Percentiles rank a stretch among this genome's conserved stretches.
Evolutionary conservation across 1,140 invertebrate genomes (phyloP).

Genomic region (Wiebesia pumilae): DNA sequence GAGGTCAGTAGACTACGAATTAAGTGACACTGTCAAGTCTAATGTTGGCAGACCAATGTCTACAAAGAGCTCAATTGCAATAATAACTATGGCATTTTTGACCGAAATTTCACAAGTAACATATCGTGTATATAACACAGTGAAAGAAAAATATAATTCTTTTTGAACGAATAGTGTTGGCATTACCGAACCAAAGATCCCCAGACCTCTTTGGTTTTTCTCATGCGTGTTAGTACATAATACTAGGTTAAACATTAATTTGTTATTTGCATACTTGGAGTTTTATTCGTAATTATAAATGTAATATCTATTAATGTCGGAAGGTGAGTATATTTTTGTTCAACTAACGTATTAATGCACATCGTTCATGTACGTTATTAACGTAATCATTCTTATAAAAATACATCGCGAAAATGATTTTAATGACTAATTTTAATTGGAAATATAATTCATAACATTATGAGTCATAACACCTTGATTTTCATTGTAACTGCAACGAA

Average conservation of each 20-base stretch:
- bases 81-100: conserved; percentile 36
- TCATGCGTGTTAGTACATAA: conserved; percentile 27
- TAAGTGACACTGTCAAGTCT: conserved; percentile 57
- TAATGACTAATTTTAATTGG: neutral
- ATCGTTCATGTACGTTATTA: conserved; percentile 35
- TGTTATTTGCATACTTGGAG: neutral
- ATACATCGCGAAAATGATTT: conserved; percentile 40
- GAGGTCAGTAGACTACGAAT: conserved; percentile 71
- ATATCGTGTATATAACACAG: conserved; percentile 14
- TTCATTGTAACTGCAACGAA: neutral
- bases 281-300: conserved; percentile 21
- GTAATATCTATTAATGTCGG: conserved; percentile 40
- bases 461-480: neutral
- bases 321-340: conserved; percentile 46
- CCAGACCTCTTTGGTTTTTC: conserved; percentile 20
- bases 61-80: conserved; percentile 69
- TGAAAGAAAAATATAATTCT: conserved; percentile 15
- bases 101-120: conserved; percentile 38
- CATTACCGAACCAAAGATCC: neutral
- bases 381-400: neutral
- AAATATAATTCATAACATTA: neutral
- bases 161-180: neutral
- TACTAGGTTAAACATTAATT: conserved; percentile 25
- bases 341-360: conserved; percentile 48
- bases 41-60: conserved; percentile 67